Conservation (phyloP, 2,797 vertebrate genomes). For the Pantherophis alleghaniensis region DNA sequence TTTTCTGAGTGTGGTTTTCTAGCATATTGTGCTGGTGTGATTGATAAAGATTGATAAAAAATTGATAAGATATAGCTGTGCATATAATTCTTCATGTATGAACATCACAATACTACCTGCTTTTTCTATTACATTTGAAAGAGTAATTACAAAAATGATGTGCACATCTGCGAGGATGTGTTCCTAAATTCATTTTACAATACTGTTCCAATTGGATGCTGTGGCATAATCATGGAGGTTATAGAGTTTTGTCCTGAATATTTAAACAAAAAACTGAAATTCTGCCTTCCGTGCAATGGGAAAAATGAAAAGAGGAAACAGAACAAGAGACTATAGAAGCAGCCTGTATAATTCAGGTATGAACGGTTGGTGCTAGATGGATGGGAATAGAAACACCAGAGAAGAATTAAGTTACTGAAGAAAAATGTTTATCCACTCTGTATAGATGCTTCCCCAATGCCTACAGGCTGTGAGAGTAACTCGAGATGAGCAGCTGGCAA, state of each 20-base stretch:
- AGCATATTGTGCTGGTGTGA: background rate
- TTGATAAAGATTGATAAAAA: too few relatives aligned
- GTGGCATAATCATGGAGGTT: background rate
- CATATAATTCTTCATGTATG: background rate
- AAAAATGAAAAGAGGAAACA: background rate
- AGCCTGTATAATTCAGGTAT: background rate
- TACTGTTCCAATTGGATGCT: background rate
- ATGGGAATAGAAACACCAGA: fast-evolving
- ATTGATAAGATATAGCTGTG: background rate
- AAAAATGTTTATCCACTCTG: background rate
- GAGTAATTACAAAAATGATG: background rate
- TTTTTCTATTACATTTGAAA: background rate
- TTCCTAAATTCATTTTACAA: background rate
- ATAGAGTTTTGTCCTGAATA: background rate
- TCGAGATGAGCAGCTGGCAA: background rate
- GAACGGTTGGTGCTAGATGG: background rate
- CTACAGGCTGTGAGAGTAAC: too few relatives aligned
- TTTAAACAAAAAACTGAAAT: background rate
- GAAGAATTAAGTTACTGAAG: background rate
- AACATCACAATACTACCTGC: too few relatives aligned
- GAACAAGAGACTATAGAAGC: background rate
- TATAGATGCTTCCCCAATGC: too few relatives aligned
- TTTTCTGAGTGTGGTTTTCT: background rate
- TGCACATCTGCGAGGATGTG: background rate
- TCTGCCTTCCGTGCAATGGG: background rate